A percentile compares a stretch with the other conserved stretches of the same genome.
Conservation (phyloP, 2,113 vertebrate species). For the Rhinolophus ferrumequinum region DNA sequence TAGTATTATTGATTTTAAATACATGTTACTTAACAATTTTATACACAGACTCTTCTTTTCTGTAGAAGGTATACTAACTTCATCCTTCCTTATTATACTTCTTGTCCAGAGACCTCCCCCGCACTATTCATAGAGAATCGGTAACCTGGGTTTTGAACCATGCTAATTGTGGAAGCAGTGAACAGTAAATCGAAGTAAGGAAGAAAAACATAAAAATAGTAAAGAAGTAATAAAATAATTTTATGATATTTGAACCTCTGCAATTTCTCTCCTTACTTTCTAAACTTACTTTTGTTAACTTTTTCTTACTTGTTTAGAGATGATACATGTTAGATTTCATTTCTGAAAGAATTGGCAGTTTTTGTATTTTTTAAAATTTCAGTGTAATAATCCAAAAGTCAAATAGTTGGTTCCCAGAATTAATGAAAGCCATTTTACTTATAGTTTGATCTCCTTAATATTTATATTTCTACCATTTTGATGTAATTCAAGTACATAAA, state of each 20-base stretch:
- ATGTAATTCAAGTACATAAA: conserved; percentile 46
- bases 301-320: not conserved
- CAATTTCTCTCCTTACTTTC: not conserved
- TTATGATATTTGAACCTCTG: not conserved
- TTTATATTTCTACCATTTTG: conserved; percentile 63
- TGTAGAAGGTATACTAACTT: not conserved
- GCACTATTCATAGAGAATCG: not conserved
- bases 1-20: not conserved
- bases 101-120: not conserved
- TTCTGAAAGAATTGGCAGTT: not conserved
- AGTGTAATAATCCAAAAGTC: not conserved
- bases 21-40: not conserved
- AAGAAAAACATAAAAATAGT: not conserved
- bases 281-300: not conserved
- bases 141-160: not conserved
- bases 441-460: conserved; percentile 51
- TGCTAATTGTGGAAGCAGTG: not conserved
- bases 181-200: not conserved
- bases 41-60: not conserved
- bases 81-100: not conserved
- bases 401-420: not conserved
- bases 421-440: conserved; percentile 26
- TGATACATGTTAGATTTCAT: not conserved
- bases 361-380: not conserved
- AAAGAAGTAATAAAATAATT: not conserved